These are phyloP conservation scores for Drosophila neocordata DNA, from an alignment of 1,140 invertebrate genomes.

Conservation along the genomic window DNA sequence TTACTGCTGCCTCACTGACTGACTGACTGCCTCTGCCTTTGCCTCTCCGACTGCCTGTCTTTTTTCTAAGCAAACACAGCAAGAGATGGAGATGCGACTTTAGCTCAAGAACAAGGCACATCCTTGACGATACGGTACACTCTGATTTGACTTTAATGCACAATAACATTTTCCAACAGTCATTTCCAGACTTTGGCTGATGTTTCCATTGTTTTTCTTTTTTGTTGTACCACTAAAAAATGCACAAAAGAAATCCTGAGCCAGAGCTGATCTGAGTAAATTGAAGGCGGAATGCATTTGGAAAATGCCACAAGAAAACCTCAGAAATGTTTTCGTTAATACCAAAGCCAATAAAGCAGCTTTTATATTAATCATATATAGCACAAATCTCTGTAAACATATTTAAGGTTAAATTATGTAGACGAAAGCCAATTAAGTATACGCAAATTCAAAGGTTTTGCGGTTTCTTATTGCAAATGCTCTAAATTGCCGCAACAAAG, in stretches of 20 bases:
- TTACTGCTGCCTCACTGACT: slow-evolving; percentile 36
- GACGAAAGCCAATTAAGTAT: slow-evolving; percentile 60
- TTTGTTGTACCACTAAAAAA: slow-evolving; percentile 36
- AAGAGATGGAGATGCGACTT: slow-evolving; percentile 3
- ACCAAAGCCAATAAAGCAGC: not conserved
- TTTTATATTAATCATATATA: slow-evolving; percentile 58
- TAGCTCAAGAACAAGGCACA: not conserved
- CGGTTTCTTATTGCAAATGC: slow-evolving; percentile 40
- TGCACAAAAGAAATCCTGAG: slow-evolving; percentile 41
- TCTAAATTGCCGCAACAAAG: slow-evolving; percentile 52
- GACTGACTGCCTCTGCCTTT: slow-evolving; percentile 30
- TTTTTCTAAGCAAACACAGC: slow-evolving; percentile 53
- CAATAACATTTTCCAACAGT: slow-evolving; percentile 59
- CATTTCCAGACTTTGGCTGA: slow-evolving; percentile 48
- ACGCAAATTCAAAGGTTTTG: slow-evolving; percentile 39
- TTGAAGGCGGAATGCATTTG: slow-evolving; percentile 63
- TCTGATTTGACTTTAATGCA: slow-evolving; percentile 80
- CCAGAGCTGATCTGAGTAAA: slow-evolving; percentile 33
- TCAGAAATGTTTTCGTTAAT: slow-evolving; percentile 32
- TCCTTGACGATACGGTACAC: slow-evolving; percentile 47
- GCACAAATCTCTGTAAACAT: slow-evolving; percentile 43
- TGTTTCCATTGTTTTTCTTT: slow-evolving; percentile 10
- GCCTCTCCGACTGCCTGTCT: not conserved
- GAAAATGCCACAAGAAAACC: slow-evolving; percentile 41
- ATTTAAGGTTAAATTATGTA: slow-evolving; percentile 26